Base-by-base conservation (phyloP, 2,113 vertebrate genomes). In the Nothocercus nigrocapillus region DNA sequence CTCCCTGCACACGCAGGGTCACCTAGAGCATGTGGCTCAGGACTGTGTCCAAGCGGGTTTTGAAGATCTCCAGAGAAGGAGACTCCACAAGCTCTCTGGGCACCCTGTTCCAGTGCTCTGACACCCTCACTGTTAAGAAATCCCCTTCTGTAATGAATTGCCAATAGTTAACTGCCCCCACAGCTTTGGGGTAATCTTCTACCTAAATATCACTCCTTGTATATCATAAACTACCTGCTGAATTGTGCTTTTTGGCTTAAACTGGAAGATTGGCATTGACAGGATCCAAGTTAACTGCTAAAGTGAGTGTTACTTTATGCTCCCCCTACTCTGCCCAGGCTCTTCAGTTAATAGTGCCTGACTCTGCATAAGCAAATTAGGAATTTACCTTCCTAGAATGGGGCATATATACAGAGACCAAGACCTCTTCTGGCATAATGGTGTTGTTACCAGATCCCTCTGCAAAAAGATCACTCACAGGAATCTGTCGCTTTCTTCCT, bases 381-480 rank as follows among this genome's bases (percentile, higher is more conserved):
- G 16, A 59, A 59, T 56, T 85, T 86, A 99, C 99, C 98, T 98
- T 98, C 93, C 87, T 98, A 45, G 98, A 98, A 93, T 97, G 93
- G 3, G 99, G 99, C 82, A 99, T 97, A 81, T 97, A 98, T 80
- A 99, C 97, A 6, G 99, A 99, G 27, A 98, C 16, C 30, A 99
- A 87, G 17, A 99, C 67, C 79, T 99, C 99, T 30, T 98, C 98
- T 8, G 98, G 97, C 66, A 83, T 97, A 78, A 99, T 96, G 54
- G 95, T 61, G 9, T 98, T 98, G 89, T 97, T 97, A 11, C 98
- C 96, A 89, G 98, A 95, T 40, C 97, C 98, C 67, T 95, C 77
- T 51, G 98, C 98, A 97, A 99, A 99, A 30, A 98, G 97, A 67
- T 98, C 98, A 40, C 98, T 94, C 61, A 99, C 40, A 34, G 96